Percentiles rank a stretch among this genome's conserved stretches.
phyloP scores from a whole-genome alignment of 2,797 vertebrate genomes.

The Cryptoblepharus egeriae region DNA sequence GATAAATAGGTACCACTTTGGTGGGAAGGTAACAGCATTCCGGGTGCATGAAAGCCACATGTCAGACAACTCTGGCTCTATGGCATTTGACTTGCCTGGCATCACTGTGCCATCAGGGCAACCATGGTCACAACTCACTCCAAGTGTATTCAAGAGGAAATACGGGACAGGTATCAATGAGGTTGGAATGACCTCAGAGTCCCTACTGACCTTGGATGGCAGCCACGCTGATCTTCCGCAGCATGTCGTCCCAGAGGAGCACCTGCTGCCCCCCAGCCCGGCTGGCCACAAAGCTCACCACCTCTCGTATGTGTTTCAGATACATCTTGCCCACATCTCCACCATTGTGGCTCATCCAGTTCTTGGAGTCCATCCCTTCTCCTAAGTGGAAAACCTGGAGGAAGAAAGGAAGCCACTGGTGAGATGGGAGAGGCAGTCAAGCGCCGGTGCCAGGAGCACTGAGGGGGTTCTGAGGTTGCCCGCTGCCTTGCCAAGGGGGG shows the following conservation, averaged over 20 bases:
- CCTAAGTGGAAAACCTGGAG: constrained; percentile 80
- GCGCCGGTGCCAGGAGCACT: too few species aligned
- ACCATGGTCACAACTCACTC: neutral
- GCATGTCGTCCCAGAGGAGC: constrained; percentile 85
- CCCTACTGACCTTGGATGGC: constrained; percentile 70
- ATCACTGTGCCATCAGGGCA: neutral
- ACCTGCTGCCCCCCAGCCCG: constrained; percentile 65
- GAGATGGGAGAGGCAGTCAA: neutral
- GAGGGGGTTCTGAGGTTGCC: neutral
- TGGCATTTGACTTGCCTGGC: too few species aligned
- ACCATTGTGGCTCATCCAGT: constrained; percentile 72
- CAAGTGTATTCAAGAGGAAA: neutral
- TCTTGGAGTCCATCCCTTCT: constrained; percentile 76
- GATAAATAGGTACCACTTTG: too few species aligned
- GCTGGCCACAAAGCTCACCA: constrained; percentile 65
- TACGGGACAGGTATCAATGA: too few species aligned
- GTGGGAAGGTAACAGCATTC: too few species aligned
- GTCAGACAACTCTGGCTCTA: too few species aligned
- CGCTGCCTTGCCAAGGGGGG: neutral
- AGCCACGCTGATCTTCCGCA: constrained; percentile 71
- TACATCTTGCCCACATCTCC: constrained; percentile 75
- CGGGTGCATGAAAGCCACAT: too few species aligned
- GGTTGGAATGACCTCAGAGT: too few species aligned
- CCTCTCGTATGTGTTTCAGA: constrained; percentile 75
- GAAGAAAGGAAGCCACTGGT: too few species aligned